phyloP scores from a whole-genome alignment of 2,113 vertebrate species.

The Charadrius vociferus region DNA sequence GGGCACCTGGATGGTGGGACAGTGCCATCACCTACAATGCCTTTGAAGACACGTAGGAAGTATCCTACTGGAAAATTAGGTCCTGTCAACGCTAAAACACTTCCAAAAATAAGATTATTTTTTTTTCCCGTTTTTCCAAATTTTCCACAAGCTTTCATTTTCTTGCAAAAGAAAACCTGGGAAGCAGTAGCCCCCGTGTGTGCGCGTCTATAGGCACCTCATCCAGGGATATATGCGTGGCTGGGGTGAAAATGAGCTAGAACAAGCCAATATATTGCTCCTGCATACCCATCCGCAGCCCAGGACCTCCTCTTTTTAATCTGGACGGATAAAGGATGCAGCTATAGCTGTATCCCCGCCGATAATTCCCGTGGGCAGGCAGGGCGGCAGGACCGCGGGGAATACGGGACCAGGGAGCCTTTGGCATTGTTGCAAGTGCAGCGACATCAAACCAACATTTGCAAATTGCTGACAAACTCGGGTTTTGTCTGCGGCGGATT shows the following conservation, averaged over 20 bases:
- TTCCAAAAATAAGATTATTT: neutral
- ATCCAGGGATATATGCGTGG: neutral
- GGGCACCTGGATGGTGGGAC: neutral
- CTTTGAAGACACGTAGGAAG: neutral
- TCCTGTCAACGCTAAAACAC: too few species aligned
- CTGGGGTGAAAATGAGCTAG: neutral
- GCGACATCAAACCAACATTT: neutral
- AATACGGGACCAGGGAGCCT: neutral
- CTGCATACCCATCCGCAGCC: neutral
- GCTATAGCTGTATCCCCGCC: neutral
- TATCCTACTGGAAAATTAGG: neutral
- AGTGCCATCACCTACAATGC: fast-evolving
- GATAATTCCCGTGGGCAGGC: neutral
- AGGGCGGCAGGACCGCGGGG: neutral
- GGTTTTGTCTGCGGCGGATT: neutral
- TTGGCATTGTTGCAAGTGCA: neutral
- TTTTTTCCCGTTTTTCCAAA: neutral
- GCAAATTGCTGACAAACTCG: neutral
- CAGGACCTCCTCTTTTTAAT: neutral
- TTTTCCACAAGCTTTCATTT: neutral
- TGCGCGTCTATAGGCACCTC: neutral
- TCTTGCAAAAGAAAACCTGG: neutral
- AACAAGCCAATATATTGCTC: neutral
- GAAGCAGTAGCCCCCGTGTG: neutral
- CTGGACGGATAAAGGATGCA: neutral